Evolutionary conservation across 2,113 vertebrate genomes (phyloP).

Genomic region (Coryphaenoides rupestris): DNA sequence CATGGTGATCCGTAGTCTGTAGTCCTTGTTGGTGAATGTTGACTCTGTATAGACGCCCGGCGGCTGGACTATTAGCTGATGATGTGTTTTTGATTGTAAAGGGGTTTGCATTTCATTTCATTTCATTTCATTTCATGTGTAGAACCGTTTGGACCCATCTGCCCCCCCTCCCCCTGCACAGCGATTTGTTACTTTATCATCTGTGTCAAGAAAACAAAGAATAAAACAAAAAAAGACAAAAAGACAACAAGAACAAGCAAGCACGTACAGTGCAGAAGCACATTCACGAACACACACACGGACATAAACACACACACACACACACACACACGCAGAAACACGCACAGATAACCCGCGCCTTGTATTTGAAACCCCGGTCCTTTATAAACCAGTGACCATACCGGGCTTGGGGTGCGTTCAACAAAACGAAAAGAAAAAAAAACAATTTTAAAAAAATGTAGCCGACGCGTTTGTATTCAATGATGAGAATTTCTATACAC

Average conservation of each 20-base stretch:
- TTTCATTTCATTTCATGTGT: constrained; percentile 10
- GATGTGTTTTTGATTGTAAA: constrained; percentile 50
- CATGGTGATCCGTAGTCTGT: constrained; percentile 65
- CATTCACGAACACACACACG: constrained; percentile 27
- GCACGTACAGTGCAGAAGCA: constrained; percentile 9
- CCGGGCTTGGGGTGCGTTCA: constrained; percentile 72
- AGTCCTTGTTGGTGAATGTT: constrained; percentile 57
- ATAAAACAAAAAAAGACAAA: too few species aligned
- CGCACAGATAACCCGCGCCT: constrained; percentile 54
- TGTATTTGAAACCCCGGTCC: constrained; percentile 56
- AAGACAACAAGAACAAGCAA: too few species aligned
- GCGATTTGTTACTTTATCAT: constrained; percentile 37
- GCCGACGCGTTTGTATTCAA: constrained; percentile 38
- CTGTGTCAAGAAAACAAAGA: neutral
- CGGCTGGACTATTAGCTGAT: constrained; percentile 56
- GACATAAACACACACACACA: constrained; percentile 26
- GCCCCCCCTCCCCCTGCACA: too few species aligned
- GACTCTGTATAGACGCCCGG: constrained; percentile 58
- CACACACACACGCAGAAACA: constrained; percentile 24
- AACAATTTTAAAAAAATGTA: too few species aligned
- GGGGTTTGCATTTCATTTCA: too few species aligned
- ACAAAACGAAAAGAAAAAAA: constrained; percentile 30
- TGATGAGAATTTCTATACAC: constrained; percentile 30
- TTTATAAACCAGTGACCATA: constrained; percentile 72
- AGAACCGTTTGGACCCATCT: constrained; percentile 32